Conservation (phyloP, 2,888 invertebrate species). For the Pocota personata region DNA sequence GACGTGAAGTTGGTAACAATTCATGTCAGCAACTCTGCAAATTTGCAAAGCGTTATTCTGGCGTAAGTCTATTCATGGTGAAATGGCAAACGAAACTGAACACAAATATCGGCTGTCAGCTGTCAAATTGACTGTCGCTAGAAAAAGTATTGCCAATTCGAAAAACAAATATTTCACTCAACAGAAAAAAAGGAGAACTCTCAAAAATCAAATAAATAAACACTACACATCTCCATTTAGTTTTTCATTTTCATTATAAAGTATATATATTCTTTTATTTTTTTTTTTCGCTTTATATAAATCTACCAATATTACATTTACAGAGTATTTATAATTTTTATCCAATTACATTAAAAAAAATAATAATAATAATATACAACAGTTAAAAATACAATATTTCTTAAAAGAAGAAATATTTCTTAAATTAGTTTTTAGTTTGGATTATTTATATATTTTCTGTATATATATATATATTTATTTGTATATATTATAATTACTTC, state of each 20-base stretch:
- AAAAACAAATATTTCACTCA: no score
- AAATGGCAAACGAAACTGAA: no score
- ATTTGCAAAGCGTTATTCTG: no score
- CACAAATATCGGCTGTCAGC: no score
- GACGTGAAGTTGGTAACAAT: no score
- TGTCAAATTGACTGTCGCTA: no score
- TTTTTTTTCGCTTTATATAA: conserved; percentile 51
- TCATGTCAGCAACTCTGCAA: no score
- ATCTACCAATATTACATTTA: conserved; percentile 69
- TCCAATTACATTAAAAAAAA: conserved; percentile 63
- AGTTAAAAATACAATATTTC: conserved; percentile 63
- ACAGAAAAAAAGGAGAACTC: no score
- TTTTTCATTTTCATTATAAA: conserved; percentile 56
- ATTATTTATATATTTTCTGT: conserved; percentile 53
- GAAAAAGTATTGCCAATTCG: no score
- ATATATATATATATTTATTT: conserved; percentile 29
- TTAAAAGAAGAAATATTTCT: conserved; percentile 50
- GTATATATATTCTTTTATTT: conserved; percentile 17
- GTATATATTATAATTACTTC: conserved; percentile 66
- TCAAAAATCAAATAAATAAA: neutral
- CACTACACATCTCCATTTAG: neutral
- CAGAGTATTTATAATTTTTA: conserved; percentile 65
- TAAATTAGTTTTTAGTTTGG: conserved; percentile 57
- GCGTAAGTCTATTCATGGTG: no score
- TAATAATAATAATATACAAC: conserved; percentile 60